A percentile compares a stretch with the other conserved stretches of the same genome.
These are phyloP conservation scores for Globicephala melas DNA, from an alignment of 2,113 vertebrate species.

Conservation along the genomic window DNA sequence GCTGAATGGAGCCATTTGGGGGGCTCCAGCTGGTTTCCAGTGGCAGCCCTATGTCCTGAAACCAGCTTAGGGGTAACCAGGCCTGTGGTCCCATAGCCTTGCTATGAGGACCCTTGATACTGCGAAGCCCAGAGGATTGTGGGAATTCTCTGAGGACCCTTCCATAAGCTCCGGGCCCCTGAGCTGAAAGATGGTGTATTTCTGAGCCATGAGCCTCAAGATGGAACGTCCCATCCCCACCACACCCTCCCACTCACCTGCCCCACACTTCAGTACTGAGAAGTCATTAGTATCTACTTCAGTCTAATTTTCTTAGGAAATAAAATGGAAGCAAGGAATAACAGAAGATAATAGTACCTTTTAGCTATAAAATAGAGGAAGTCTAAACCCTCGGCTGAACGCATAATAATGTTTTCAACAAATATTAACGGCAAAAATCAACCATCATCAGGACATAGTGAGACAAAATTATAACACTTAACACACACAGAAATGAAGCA, in stretches of 20 bases:
- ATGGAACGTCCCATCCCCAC: not conserved
- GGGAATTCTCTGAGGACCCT: not conserved
- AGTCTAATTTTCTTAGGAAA: not conserved
- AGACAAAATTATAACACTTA: conserved; percentile 33
- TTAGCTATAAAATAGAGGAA: not conserved
- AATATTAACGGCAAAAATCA: conserved; percentile 39
- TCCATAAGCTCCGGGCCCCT: not conserved
- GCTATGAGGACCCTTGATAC: not conserved
- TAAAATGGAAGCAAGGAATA: not conserved
- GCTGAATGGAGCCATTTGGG: no score
- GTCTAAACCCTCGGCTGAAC: not conserved
- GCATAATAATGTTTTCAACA: conserved; percentile 24
- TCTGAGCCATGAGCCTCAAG: not conserved
- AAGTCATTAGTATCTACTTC: not conserved
- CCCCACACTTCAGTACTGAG: not conserved
- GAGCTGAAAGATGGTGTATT: not conserved
- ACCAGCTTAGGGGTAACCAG: not conserved
- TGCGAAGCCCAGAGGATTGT: not conserved
- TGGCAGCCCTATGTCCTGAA: not conserved
- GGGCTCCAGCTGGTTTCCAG: not conserved
- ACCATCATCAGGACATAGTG: not conserved
- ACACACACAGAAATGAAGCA: not conserved
- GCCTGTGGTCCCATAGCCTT: not conserved
- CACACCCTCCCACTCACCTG: not conserved
- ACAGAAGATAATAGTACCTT: not conserved